Conservation (phyloP, 2,888 invertebrate species). For the Philaethria dido region DNA sequence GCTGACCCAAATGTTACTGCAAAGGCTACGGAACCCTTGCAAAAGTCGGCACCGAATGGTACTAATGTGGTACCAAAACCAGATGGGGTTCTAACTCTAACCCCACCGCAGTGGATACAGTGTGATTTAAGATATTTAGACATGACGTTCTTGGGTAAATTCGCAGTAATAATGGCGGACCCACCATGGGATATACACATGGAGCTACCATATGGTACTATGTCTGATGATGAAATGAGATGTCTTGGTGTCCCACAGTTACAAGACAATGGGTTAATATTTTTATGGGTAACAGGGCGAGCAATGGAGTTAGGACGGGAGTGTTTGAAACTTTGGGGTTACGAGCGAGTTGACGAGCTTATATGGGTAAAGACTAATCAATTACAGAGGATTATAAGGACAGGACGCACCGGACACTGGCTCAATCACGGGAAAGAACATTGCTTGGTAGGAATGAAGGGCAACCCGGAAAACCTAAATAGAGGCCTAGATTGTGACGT, state of each 20-base stretch:
- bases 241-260: slow-evolving; percentile 96
- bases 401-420: slow-evolving; percentile 99
- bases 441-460: slow-evolving; percentile 98
- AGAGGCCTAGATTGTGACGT: slow-evolving; percentile 98
- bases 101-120: slow-evolving; percentile 98
- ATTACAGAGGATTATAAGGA: slow-evolving; percentile 97
- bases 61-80: slow-evolving; percentile 61
- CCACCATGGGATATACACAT: slow-evolving; percentile 99
- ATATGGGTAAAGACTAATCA: slow-evolving; percentile 99
- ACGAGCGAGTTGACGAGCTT: slow-evolving; percentile 97
- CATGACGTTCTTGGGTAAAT: slow-evolving; percentile 97
- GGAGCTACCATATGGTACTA: slow-evolving; percentile 99
- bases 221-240: slow-evolving; percentile 99
- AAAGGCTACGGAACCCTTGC: slow-evolving; percentile 55
- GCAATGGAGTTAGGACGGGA: slow-evolving; percentile 98
- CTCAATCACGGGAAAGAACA: slow-evolving; percentile 99
- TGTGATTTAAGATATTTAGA: slow-evolving; percentile 96
- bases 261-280: slow-evolving; percentile 98
- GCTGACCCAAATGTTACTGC: slow-evolving; percentile 74
- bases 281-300: slow-evolving; percentile 98
- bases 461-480: slow-evolving; percentile 94
- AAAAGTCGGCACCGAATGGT: slow-evolving; percentile 63
- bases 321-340: slow-evolving; percentile 98
- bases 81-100: slow-evolving; percentile 86
- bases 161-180: slow-evolving; percentile 99